A percentile compares a stretch with the other conserved stretches of the same genome.
phyloP scores from a whole-genome alignment of 1,140 invertebrate species.

The Antheraea pernyi region DNA sequence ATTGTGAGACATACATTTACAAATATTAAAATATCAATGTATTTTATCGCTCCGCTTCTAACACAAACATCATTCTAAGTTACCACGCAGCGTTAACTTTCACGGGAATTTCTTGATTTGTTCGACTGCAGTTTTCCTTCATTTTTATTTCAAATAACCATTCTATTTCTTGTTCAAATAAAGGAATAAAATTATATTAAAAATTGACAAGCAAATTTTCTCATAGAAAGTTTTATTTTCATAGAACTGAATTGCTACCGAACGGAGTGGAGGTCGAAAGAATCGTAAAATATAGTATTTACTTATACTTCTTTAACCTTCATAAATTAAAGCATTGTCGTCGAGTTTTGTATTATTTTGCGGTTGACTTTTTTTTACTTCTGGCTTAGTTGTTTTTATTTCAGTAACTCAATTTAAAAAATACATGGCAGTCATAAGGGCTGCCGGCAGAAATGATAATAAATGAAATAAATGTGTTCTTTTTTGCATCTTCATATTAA shows the following conservation, averaged over 20 bases:
- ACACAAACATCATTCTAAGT: constrained; percentile 9
- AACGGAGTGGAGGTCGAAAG: neutral
- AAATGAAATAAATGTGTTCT: too few species aligned
- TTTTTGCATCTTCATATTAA: too few species aligned
- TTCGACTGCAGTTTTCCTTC: constrained; percentile 24
- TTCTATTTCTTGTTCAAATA: constrained; percentile 14
- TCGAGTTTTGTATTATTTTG: too few species aligned
- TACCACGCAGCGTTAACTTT: constrained; percentile 21
- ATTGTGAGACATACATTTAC: neutral
- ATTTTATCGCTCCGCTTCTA: neutral
- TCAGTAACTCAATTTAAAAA: too few species aligned
- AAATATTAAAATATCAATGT: neutral
- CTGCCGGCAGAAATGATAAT: too few species aligned
- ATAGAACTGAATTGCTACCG: neutral
- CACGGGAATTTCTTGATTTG: constrained; percentile 27
- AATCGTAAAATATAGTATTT: neutral
- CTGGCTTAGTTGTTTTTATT: too few species aligned
- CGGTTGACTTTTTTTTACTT: too few species aligned
- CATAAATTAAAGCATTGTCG: too few species aligned
- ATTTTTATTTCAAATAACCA: constrained; percentile 14
- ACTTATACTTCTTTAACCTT: too few species aligned
- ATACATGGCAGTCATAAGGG: too few species aligned
- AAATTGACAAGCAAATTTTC: constrained; percentile 2
- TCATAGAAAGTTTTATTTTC: neutral
- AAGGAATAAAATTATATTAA: neutral